Evolutionary conservation across 2,888 invertebrate genomes (phyloP).

Genomic region (Athalia circularis): DNA sequence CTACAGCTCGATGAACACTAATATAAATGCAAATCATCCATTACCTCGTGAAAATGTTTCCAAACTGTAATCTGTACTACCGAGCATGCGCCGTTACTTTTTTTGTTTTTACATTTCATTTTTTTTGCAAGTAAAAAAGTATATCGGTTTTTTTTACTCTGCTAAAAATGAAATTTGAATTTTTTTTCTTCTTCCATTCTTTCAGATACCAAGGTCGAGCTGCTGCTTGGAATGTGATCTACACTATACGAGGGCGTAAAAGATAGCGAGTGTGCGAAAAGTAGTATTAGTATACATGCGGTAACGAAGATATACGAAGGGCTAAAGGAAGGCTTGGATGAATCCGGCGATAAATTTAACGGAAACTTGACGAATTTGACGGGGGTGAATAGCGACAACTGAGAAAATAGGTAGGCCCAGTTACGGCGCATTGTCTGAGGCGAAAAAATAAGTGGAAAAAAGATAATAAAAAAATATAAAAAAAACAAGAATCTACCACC

Average conservation of each 20-base stretch:
- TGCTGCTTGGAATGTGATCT: not conserved
- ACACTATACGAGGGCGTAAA: not conserved
- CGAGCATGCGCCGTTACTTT: not conserved
- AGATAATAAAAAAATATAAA: slow-evolving; percentile 10
- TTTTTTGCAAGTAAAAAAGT: not conserved
- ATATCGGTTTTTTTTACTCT: not conserved
- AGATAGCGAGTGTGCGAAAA: not conserved
- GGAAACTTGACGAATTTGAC: slow-evolving; percentile 33
- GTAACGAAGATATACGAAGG: slow-evolving; percentile 24
- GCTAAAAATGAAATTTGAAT: too few species aligned
- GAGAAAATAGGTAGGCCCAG: slow-evolving; percentile 15
- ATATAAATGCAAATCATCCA: slow-evolving; percentile 69
- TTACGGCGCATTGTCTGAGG: not conserved
- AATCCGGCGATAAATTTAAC: slow-evolving; percentile 33
- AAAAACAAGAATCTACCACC: slow-evolving; percentile 43
- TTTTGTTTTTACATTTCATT: not conserved
- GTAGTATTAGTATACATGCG: not conserved
- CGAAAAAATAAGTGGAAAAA: slow-evolving; percentile 13
- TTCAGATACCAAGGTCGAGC: too few species aligned
- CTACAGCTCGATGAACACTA: slow-evolving; percentile 63
- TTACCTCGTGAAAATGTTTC: slow-evolving; percentile 49
- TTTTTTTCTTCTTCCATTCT: too few species aligned
- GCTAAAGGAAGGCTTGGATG: not conserved
- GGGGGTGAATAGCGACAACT: slow-evolving; percentile 17
- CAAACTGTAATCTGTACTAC: slow-evolving; percentile 20